Evolutionary conservation across 2,113 vertebrate genomes (phyloP), one percentile per base, ranked within the genome.

Genomic region (Hiodon alosoides): DNA sequence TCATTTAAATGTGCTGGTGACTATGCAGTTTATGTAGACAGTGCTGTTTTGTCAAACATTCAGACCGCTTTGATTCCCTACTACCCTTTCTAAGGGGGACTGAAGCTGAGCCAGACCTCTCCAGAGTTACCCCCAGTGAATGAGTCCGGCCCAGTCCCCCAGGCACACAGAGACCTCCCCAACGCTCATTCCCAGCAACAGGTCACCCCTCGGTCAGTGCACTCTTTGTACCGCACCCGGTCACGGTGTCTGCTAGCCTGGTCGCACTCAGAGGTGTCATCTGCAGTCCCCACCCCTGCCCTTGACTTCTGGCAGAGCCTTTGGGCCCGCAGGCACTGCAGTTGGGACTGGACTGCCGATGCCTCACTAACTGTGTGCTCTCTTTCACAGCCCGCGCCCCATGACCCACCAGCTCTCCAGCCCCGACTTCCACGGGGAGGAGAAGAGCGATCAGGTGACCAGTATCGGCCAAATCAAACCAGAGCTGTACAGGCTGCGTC

Each of bases 391-490:
- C 78, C 87, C 90, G 54, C 89, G 90, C 77, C 89, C 87, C 66
- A 86, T 92, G 88, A 92, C 92, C 77, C 89, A 89, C 85, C 92
- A 93, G 86, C 84, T 92, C 79, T 92, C 91, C 83, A 91, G 92
- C 70, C 89, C 85, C 0, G 90, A 91, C 74, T 90, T 91, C 80
- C 90, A 88, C 1, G 84, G 81, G 1, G 90, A 93, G 68, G 92
- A 91, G 72, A 92, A 94, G 80, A 83, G 83, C 51, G 95, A 97
- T 67, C 94, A 97, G 83, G 92, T 93, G 73, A 96, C 94, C 78
- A 92, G 94, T 85, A 95, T 97, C 0, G 95, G 95, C 14, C 95
- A 96, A 86, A 97, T 97, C 82, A 95, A 97, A 72, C 95, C 95
- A 0, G 95, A 97, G 85, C 86, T 97, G 55, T 97, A 97, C 87